A percentile compares a stretch with the other conserved stretches of the same genome.
Conservation (phyloP, 2,113 vertebrate species). For the Montifringilla adamsi region DNA sequence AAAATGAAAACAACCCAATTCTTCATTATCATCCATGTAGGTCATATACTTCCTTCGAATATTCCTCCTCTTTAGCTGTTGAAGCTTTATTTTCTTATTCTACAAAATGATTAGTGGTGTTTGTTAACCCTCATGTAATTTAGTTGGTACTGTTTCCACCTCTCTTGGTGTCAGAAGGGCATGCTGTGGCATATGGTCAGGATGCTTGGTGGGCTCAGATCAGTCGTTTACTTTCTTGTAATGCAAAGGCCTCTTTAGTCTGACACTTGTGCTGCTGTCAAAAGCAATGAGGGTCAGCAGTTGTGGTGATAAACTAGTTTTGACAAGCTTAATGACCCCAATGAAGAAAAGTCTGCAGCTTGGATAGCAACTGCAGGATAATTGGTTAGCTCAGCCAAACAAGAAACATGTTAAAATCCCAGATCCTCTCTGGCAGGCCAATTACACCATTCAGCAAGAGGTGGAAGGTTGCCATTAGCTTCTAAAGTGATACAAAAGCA, state of each 20-base stretch:
- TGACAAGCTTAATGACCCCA: constrained; percentile 79
- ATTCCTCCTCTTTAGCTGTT: neutral
- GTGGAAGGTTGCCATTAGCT: constrained; percentile 73
- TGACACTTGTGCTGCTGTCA: constrained; percentile 73
- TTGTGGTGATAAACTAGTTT: constrained; percentile 79
- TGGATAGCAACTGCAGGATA: constrained; percentile 74
- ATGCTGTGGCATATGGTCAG: constrained; percentile 1
- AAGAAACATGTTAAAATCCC: constrained; percentile 72
- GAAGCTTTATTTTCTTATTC: neutral
- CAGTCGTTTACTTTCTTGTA: constrained; percentile 68
- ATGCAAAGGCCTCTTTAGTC: constrained; percentile 64
- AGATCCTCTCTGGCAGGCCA: constrained; percentile 72
- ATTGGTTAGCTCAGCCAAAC: constrained; percentile 74
- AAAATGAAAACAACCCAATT: neutral
- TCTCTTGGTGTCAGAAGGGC: constrained; percentile 39
- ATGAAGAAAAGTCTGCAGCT: constrained; percentile 69
- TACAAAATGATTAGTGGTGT: constrained; percentile 16
- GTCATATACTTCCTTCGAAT: neutral
- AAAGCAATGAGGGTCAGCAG: constrained; percentile 73
- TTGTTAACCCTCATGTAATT: constrained; percentile 17
- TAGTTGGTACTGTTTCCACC: constrained; percentile 34
- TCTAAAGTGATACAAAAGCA: constrained; percentile 69
- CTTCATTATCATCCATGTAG: neutral
- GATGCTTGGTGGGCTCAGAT: constrained; percentile 42
- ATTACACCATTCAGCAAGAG: constrained; percentile 67